These are phyloP conservation scores for Eutolmus rufibarbis DNA, from an alignment of 2,888 invertebrate genomes.

Conservation along the genomic window DNA sequence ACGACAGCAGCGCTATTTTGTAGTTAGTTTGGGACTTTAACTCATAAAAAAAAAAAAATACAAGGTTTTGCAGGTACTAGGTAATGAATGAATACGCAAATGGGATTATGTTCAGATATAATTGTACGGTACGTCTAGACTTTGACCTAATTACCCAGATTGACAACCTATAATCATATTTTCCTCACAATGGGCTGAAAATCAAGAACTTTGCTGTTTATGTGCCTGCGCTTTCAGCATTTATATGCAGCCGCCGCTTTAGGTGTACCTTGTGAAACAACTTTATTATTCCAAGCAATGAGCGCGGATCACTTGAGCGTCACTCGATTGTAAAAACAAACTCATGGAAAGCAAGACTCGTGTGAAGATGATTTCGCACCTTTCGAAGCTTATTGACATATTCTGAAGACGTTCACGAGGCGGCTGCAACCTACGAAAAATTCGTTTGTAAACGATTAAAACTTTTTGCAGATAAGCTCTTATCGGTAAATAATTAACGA, in stretches of 20 bases:
- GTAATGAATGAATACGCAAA: background rate
- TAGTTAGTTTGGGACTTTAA: background rate
- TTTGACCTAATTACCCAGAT: conserved; percentile 39
- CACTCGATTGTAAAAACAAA: background rate
- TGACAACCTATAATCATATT: conserved; percentile 14
- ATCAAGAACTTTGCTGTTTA: background rate
- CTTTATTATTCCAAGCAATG: background rate
- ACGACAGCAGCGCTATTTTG: no score
- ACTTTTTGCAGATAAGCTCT: background rate
- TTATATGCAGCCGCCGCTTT: background rate
- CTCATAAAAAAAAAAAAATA: background rate
- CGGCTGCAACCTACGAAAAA: background rate
- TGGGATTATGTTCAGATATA: background rate
- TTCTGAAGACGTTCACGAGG: background rate
- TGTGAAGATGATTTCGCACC: background rate
- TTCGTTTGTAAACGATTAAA: background rate
- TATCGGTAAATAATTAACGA: background rate
- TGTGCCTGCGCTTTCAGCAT: background rate
- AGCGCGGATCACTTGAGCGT: background rate
- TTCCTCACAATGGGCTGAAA: background rate
- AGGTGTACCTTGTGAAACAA: background rate
- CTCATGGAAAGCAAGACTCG: background rate
- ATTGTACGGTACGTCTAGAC: background rate
- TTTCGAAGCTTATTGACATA: background rate
- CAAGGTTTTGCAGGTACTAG: background rate